Conservation (phyloP, 1,140 invertebrate species). For the Formica exsecta region DNA sequence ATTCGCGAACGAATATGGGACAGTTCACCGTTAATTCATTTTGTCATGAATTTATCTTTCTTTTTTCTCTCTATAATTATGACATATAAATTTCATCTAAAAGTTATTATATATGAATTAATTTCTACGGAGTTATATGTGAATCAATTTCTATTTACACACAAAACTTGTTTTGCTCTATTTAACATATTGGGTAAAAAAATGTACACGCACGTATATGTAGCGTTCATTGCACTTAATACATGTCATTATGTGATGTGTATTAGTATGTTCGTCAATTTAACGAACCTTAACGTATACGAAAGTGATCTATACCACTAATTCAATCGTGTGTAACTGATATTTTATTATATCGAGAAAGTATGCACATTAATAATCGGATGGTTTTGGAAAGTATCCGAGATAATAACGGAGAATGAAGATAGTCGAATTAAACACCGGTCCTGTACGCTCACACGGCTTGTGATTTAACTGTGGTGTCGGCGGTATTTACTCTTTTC, state of each 20-base stretch:
- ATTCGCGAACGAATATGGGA: neutral
- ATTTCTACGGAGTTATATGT: constrained; percentile 2
- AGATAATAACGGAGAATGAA: constrained; percentile 17
- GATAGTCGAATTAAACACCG: constrained; percentile 25
- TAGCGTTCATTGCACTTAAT: constrained; percentile 42
- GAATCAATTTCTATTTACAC: constrained; percentile 3
- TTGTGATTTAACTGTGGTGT: constrained; percentile 64
- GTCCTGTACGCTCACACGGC: constrained; percentile 27
- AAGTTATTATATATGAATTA: constrained; percentile 22
- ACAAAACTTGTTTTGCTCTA: neutral
- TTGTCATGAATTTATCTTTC: neutral
- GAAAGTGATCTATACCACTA: constrained; percentile 35
- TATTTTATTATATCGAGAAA: constrained; percentile 27
- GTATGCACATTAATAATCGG: constrained; percentile 44
- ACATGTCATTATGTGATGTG: neutral
- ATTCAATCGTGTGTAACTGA: constrained; percentile 28
- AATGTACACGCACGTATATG: neutral
- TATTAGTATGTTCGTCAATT: constrained; percentile 26
- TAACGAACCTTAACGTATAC: neutral
- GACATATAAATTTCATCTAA: constrained; percentile 30
- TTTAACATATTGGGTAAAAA: constrained; percentile 17
- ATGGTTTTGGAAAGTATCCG: constrained; percentile 35
- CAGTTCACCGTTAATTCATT: neutral
- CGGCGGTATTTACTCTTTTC: constrained; percentile 51
- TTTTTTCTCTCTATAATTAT: constrained; percentile 5